Base-by-base conservation (phyloP, 2,113 vertebrate genomes). In the Mugil cephalus region DNA sequence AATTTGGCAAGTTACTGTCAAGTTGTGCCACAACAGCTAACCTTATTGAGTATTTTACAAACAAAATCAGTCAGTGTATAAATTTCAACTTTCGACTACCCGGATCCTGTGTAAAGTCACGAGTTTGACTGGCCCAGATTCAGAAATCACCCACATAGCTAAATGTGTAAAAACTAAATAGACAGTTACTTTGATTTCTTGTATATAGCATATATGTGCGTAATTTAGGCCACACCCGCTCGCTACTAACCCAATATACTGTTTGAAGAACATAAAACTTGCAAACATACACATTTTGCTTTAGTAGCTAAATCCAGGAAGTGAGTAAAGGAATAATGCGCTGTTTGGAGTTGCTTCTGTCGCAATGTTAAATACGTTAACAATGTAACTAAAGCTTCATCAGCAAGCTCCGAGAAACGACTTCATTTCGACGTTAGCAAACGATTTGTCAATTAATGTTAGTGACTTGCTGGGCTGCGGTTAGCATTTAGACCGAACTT, bases 1-100 rank as follows among this genome's bases (percentile, higher is more conserved):
- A 52, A 42, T 34, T 21, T 65, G 40, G 12, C 9, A 30, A 50
- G 61, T 50, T 64, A 36, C 24, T 30, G 24, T 30, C 48, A 50
- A 21, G 18, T 35, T 24, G 48, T 64, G 7, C 15, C 5, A 36
- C 15, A 38, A 36, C 38, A 65, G 24, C 24, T 30, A 30, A 5
- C 24, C 24, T 30, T n/a, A n/a, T 30, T 30, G 24, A 30, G 24
- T 30, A 5, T 30, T 30, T 30, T 30, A 30, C 24, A 11, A 10
- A 40, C 38, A 10, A 40, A 40, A 40, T 11, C 9, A 40, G 9
- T 40, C 9, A 30, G 9, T 10, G 24, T 30, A 30, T 30, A 30
- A 30, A 30, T 30, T 30, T 30, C 24, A 30, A 5, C n/a, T n/a
- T n/a, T n/a, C 3, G 5, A 30, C 24, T 30, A 30, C 2, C 5